A percentile compares a stretch with the other conserved stretches of the same genome.
Conservation (phyloP, 2,113 vertebrate genomes). For the Nanorana parkeri region DNA sequence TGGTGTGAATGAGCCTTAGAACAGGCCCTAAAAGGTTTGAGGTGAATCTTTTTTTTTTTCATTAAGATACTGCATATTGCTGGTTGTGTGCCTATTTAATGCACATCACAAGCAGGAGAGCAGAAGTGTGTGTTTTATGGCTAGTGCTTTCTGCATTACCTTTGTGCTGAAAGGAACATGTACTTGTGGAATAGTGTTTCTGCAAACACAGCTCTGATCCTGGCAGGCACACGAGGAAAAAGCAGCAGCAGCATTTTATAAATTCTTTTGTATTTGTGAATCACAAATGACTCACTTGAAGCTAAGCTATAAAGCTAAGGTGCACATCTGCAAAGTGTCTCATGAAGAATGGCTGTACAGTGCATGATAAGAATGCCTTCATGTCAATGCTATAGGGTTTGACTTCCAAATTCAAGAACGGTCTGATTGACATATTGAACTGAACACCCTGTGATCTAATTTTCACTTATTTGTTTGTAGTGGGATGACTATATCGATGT, state of each 20-base stretch:
- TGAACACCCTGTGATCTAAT: not conserved
- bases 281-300: slow-evolving; percentile 70
- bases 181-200: not conserved
- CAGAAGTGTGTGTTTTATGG: too few relatives aligned
- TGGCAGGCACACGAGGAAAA: slow-evolving; percentile 12
- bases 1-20: too few relatives aligned
- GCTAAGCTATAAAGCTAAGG: slow-evolving; percentile 60
- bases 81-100: too few relatives aligned
- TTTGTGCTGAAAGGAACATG: not conserved
- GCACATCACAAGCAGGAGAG: too few relatives aligned
- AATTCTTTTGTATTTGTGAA: slow-evolving; percentile 63
- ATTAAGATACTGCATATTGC: too few relatives aligned
- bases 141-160: not conserved
- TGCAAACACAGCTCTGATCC: not conserved
- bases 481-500: slow-evolving; percentile 36
- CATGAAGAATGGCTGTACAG: slow-evolving; percentile 64
- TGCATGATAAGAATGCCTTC: slow-evolving; percentile 61
- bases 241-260: slow-evolving; percentile 51
- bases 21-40: too few relatives aligned
- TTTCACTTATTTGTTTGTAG: slow-evolving; percentile 43
- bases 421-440: not conserved
- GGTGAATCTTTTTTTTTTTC: too few relatives aligned
- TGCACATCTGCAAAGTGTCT: slow-evolving; percentile 64
- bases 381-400: not conserved
- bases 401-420: not conserved